These are phyloP conservation scores for Formicarius rufipectus DNA, from an alignment of 2,113 vertebrate species.

Conservation along the genomic window DNA sequence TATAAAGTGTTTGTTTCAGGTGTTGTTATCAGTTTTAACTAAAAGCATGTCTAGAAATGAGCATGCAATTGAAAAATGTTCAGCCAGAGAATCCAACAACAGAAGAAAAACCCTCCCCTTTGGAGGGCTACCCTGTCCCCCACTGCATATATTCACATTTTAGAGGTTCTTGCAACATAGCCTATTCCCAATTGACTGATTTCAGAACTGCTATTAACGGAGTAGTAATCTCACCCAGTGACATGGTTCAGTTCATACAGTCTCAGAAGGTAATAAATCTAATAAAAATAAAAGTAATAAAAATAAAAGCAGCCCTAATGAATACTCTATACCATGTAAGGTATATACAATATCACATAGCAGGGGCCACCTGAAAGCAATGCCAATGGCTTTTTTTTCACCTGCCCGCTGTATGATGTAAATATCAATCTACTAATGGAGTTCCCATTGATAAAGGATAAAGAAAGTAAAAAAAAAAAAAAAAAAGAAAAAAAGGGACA, in stretches of 20 bases:
- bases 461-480: not conserved
- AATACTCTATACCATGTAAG: not conserved
- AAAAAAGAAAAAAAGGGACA: not conserved
- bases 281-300: conserved; percentile 65
- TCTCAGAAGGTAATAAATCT: conserved; percentile 48
- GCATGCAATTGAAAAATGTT: conserved; percentile 25
- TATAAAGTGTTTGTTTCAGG: conserved; percentile 50
- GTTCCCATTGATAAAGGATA: conserved; percentile 17
- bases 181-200: conserved; percentile 16
- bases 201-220: conserved; percentile 47
- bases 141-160: conserved; percentile 13
- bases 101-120: conserved; percentile 16
- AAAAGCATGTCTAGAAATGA: conserved; percentile 38
- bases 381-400: not conserved
- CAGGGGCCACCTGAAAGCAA: not conserved
- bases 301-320: conserved; percentile 55
- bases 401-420: not conserved
- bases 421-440: conserved; percentile 45
- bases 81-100: not conserved
- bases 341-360: not conserved
- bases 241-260: conserved; percentile 14
- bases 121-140: not conserved
- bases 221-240: conserved; percentile 30
- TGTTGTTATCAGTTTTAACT: conserved; percentile 55
- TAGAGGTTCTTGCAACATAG: conserved; percentile 13